A percentile compares a stretch with the other conserved stretches of the same genome.
phyloP scores from a whole-genome alignment of 1,140 invertebrate species.

The Drosophila arizonae region DNA sequence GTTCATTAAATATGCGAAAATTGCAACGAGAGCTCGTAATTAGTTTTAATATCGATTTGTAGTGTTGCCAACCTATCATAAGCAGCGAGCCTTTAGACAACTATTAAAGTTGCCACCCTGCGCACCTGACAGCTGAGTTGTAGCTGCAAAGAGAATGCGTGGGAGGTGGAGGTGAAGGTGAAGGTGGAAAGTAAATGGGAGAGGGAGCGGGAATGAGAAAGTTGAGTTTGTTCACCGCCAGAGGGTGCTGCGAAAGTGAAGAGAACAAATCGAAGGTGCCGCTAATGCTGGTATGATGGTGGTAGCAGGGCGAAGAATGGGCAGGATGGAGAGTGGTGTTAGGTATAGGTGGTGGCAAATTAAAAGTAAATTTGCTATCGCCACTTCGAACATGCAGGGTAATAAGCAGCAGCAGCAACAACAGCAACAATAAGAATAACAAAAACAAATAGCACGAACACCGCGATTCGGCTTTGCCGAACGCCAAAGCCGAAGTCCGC shows the following conservation, averaged over 20 bases:
- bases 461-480: conserved; percentile 15
- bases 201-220: background rate
- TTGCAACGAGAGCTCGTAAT: background rate
- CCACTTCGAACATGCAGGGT: conserved; percentile 32
- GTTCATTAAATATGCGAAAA: background rate
- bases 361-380: conserved; percentile 47
- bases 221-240: background rate
- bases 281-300: background rate
- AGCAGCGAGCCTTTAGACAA: background rate
- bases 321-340: background rate
- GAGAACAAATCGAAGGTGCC: background rate
- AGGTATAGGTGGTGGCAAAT: conserved; percentile 25
- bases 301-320: background rate
- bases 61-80: conserved; percentile 2
- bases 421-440: conserved; percentile 5
- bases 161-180: background rate
- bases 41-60: conserved; percentile 12
- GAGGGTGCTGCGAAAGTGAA: conserved; percentile 1
- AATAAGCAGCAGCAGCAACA: conserved; percentile 21
- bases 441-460: background rate
- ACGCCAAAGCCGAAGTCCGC: conserved; percentile 5
- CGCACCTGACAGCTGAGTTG: conserved; percentile 1
- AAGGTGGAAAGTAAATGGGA: background rate
- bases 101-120: conserved; percentile 2
- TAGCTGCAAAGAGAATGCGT: background rate